phyloP scores from a whole-genome alignment of 2,797 vertebrate genomes.

The Acipenser transmontanus region DNA sequence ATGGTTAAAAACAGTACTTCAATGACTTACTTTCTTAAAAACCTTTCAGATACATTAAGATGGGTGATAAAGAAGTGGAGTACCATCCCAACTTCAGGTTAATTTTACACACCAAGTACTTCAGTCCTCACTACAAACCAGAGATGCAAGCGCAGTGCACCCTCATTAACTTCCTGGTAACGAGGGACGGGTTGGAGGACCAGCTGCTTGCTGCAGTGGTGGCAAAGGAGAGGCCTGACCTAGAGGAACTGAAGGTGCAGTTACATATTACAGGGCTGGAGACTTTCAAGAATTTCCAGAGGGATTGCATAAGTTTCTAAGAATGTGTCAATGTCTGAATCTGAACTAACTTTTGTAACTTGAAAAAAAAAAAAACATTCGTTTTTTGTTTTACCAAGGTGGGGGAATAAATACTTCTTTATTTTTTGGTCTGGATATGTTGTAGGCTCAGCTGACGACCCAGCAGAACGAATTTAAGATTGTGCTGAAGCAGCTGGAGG shows the following conservation, averaged over 20 bases:
- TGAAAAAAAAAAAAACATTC: not conserved
- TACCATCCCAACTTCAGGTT: constrained; percentile 54
- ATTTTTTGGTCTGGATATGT: not conserved
- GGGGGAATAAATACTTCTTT: not conserved
- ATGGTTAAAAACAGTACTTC: not conserved
- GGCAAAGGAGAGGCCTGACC: constrained; percentile 55
- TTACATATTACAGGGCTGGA: accelerated
- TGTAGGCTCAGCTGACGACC: too few relatives aligned
- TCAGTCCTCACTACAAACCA: constrained; percentile 63
- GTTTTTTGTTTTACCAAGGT: too few relatives aligned
- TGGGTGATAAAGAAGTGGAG: constrained; percentile 61
- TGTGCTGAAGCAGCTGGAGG: too few relatives aligned
- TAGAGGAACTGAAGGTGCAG: constrained; percentile 56
- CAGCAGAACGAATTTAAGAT: too few relatives aligned
- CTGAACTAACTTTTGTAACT: not conserved
- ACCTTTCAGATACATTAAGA: constrained; percentile 47
- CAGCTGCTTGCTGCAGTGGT: constrained; percentile 60
- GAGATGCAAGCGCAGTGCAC: constrained; percentile 69
- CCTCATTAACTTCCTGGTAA: constrained; percentile 65
- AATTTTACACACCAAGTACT: constrained; percentile 60
- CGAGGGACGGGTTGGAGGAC: constrained; percentile 59
- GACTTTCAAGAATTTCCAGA: not conserved
- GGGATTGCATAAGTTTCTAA: not conserved
- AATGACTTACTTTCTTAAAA: not conserved
- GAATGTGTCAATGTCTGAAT: not conserved